Evolutionary conservation across 2,888 invertebrate genomes (phyloP).

Genomic region (Thymelicus lineola): DNA sequence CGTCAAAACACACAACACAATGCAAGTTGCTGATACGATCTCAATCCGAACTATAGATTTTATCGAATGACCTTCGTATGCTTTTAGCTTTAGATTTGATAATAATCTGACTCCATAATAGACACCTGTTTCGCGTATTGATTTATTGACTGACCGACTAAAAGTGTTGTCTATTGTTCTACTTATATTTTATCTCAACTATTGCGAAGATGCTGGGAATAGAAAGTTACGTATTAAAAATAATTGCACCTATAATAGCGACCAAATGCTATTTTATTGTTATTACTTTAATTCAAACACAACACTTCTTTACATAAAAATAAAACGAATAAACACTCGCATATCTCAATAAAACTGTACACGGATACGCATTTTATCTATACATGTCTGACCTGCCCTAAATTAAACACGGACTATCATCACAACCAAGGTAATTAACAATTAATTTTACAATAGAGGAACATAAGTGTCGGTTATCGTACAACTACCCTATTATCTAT

Average conservation of each 20-base stretch:
- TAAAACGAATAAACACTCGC: no score
- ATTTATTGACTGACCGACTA: slow-evolving; percentile 31
- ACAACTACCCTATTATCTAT: slow-evolving; percentile 10
- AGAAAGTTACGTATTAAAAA: slow-evolving; percentile 16
- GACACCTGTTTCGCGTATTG: slow-evolving; percentile 33
- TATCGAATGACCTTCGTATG: slow-evolving; percentile 30
- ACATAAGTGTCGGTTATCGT: background rate
- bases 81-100: slow-evolving; percentile 27
- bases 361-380: no score
- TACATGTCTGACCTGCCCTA: no score
- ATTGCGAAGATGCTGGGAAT: slow-evolving; percentile 4
- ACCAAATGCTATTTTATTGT: no score
- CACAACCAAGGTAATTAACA: no score
- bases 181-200: slow-evolving; percentile 14
- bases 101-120: slow-evolving; percentile 31
- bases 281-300: no score
- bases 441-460: no score
- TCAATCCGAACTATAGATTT: slow-evolving; percentile 10
- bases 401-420: no score
- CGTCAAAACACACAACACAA: slow-evolving; percentile 6
- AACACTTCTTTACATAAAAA: no score
- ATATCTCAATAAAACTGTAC: no score
- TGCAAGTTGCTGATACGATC: slow-evolving; percentile 4
- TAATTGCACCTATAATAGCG: no score
- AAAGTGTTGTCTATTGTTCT: slow-evolving; percentile 25